These are phyloP conservation scores for Eupithecia tripunctaria DNA, from an alignment of 2,888 invertebrate species.

Conservation along the genomic window DNA sequence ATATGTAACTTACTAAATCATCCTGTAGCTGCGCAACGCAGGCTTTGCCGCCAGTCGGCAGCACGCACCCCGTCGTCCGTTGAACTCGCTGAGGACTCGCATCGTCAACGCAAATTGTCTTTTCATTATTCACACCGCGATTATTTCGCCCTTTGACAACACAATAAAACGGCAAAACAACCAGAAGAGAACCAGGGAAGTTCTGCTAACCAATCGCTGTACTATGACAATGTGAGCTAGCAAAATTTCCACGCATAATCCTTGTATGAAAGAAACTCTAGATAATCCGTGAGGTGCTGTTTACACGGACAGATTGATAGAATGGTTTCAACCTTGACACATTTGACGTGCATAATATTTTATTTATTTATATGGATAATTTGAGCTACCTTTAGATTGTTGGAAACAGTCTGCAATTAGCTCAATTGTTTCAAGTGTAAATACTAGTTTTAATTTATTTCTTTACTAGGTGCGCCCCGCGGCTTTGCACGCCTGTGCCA, in stretches of 20 bases:
- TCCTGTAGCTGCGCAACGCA: constrained; percentile 29
- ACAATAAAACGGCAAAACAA: constrained; percentile 37
- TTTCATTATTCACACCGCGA: constrained; percentile 79
- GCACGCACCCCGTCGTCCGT: constrained; percentile 65
- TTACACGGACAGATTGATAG: not conserved
- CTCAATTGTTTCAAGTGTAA: too few relatives aligned
- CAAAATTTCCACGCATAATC: not conserved
- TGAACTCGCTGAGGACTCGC: constrained; percentile 72
- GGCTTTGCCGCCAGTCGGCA: constrained; percentile 43
- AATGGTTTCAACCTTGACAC: not conserved
- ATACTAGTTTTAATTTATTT: too few relatives aligned
- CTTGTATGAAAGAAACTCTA: not conserved
- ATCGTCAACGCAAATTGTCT: constrained; percentile 77
- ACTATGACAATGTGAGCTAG: not conserved
- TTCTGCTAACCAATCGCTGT: not conserved
- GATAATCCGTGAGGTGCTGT: not conserved
- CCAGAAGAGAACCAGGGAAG: not conserved
- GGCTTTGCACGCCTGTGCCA: too few relatives aligned
- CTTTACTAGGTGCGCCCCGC: too few relatives aligned
- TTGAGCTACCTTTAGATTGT: too few relatives aligned
- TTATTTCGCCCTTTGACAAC: constrained; percentile 71
- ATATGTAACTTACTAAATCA: not conserved
- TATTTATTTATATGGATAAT: too few relatives aligned
- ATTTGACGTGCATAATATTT: too few relatives aligned
- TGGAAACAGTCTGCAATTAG: too few relatives aligned